Base-by-base conservation (phyloP, 2,888 invertebrate species). In the Philhelius pedissequus region DNA sequence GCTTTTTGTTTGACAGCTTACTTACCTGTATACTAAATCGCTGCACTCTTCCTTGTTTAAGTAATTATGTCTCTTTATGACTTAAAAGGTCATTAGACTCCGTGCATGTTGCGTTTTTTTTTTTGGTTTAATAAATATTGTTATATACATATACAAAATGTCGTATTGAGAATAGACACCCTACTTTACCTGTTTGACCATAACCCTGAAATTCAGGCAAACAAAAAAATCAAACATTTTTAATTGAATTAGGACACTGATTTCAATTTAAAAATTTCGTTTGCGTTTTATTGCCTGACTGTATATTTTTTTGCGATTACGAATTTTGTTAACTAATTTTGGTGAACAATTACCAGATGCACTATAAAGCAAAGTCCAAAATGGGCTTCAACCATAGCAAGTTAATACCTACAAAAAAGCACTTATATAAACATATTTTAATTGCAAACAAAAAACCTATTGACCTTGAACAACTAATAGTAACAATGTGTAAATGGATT, bases 11-110 rank as follows among this genome's bases (percentile, higher is more conserved):
- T n/a, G n/a, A n/a, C n/a, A n/a, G n/a, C n/a, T n/a, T n/a, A n/a
- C n/a, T n/a, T n/a, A n/a, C 22, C 18, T 4, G 5, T 3, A 3
- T n/a, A 40, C 13, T n/a, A 22, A 13, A 6, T 13, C 20, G 22
- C 25, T 50, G 7, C 25, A 25, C 4, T 45, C 22, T 25, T 50
- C 25, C 8, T 25, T 2, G 4, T 27, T 11, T 27, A 27, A 15
- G 9, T 52, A 27, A 2, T 32, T 35, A 3, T n/a, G 32, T 56
- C 18, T 32, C 13, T 30, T 35, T 13, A 32, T 0, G 11, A 2
- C 11, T 54, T 56, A 22, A 43, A 58, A 43, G 75, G 70, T 76
- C 40, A 52, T 70, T 75, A 43, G 40, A 30, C 75, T 75, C 9
- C 22, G 7, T 58, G 18, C n/a, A n/a, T n/a, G n/a, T n/a, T n/a